Evolutionary conservation across 2,797 vertebrate genomes (phyloP), one percentile per base, ranked within the genome.

Genomic region (Stomatorhinus walkeri): DNA sequence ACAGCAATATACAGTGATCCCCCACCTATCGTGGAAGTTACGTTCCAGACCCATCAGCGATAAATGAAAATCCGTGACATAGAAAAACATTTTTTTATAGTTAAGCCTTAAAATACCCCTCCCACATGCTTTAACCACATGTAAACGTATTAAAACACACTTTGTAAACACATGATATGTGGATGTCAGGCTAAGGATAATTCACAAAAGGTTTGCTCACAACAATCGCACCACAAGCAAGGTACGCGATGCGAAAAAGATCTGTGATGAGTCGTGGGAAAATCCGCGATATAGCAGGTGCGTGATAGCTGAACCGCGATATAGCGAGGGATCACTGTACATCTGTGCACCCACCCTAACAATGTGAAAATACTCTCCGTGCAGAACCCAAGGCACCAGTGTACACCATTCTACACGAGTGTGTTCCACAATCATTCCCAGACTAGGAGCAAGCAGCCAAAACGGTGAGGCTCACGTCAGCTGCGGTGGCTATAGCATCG

Each of bases 381-480:
- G 52, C 52, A 87, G 49, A 87, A 54, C 24, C 24, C 40, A 14
- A 54, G 24, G 56, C 40, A 56, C 32, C 32, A 24, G 43, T n/a
- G 64, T 2, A 76, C 10, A 32, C 68, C 61, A 49, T 36, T 49
- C 72, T 46, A 28, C 16, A 36, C 14, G 16, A 56, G 43, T 68
- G 52, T 8, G 16, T 49, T 14, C 36, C 68, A 56, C 6, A 19
- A 49, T 43, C 85, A 85, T 19, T 85, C 88, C 72, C 85, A 72
- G 40, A 36, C 36, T 4, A 19, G 49, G 7, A 72, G 90, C 68
- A 90, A 24, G 10, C 88, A 5, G 90, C 52, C 59, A 89, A 36
- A 90, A 79, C 87, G 14, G 85, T 89, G 90, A 86, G 92, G 93
- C 94, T 95, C 94, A 95, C 94, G 1, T 95, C 86, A 89, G 89